Evolutionary conservation across 2,797 vertebrate genomes (phyloP), one percentile per base, ranked within the genome.

Genomic region (Acanthurus tractus): DNA sequence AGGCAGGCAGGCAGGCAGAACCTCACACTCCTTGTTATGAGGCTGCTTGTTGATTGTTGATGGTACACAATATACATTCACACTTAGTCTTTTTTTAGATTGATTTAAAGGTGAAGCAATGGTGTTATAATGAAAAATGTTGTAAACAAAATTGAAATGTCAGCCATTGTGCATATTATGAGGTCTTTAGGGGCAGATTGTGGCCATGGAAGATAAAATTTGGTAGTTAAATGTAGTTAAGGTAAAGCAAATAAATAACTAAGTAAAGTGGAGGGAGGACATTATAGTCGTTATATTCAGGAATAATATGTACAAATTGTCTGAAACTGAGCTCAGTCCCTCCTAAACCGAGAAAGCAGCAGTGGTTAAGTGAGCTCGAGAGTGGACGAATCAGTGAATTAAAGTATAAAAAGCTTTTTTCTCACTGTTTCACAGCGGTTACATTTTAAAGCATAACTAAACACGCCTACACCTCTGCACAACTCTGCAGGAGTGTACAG

Each of bases 1-100:
- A 25, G 25, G 25, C 81, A 81, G 81, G 5, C 58, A 80, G 79
- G n/a, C 80, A 85, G 82, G 74, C 82, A 88, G 61, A 75, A 63
- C 73, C 65, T 75, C 64, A 54, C 73, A 58, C 67, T 70, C 10
- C 61, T 75, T 70, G 63, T 79, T 73, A 68, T 76, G 64, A 62
- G 64, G 59, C 52, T 79, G 58, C 55, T 44, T 63, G 67, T 71
- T 82, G 78, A 78, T 82, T 67, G 58, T 75, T 65, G 61, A 18
- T 62, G 56, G 72, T 66, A n/a, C 25, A 38, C 52, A 70, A 62
- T 65, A 17, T 42, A 56, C 56, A 73, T 59, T 15, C 2, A 49
- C 53, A 22, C 23, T 23, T 38, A 9, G 40, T 63, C 8, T 50
- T 38, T 38, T 52, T 70, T 58, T 18, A 6, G 48, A 44, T 15